Base-by-base conservation (phyloP, 2,888 invertebrate species). In the Sinopyrophorus schimmeli region DNA sequence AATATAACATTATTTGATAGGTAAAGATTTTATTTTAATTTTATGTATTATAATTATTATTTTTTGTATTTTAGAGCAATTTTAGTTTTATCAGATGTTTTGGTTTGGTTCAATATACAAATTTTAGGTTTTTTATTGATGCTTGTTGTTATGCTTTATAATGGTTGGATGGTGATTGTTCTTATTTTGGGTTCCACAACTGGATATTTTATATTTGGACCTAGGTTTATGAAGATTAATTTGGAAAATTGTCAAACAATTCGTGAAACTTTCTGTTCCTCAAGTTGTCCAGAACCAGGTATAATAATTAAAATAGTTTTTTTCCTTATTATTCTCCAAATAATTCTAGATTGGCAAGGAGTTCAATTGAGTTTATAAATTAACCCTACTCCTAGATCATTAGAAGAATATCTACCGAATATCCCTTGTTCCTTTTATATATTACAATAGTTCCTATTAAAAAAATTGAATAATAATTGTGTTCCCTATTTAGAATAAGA, bases 101-200 rank as follows among this genome's bases (percentile, higher is more conserved):
- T 66, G 11, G 47, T 73, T 47, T 74, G 73, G 74, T 51, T 73
- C 18, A 41, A 63, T 16, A 55, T 72, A 15, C 71, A 71, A 60
- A 73, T 77, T 52, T 74, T 86, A 31, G 84, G 85, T 15, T 87
- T 87, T 70, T 67, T 86, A 38, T 74, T 87, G 15, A 87, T 87
- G 87, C 68, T 87, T 55, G 78, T 80, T 15, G 82, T 86, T n/a
- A 87, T 87, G 87, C 69, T 82, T 7, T 87, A 81, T 72, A 86
- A 87, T 71, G 82, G 79, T 15, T 85, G 86, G 63, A 71, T 87
- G 42, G 75, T 81, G 49, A 73, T 86, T 34, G 79, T 85, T 6
- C 78, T 86, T 37, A 76, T 82, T 3, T 70, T 83, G 41, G 87
- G 87, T 12, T 82, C 83, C 68, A 75, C 76, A 11, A 26, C 80